Conservation (phyloP, 2,797 vertebrate genomes). For the Sebastes matsubarae region DNA sequence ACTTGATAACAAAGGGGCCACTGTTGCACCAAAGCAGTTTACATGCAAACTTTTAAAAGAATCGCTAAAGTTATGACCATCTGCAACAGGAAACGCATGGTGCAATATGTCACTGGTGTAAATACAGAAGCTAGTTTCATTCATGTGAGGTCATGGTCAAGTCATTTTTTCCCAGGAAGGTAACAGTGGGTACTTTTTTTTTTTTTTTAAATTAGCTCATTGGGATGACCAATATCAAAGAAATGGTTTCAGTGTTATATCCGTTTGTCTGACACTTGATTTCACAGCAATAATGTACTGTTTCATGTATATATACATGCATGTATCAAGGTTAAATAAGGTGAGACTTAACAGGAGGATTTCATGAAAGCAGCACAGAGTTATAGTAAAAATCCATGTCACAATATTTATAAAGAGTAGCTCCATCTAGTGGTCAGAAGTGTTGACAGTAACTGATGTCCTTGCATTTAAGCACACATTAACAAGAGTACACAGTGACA, state of each 20-base stretch:
- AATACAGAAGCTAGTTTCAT: slow-evolving; percentile 21
- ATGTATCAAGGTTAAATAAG: slow-evolving; percentile 4
- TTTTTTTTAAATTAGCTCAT: background rate
- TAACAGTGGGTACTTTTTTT: slow-evolving; percentile 10
- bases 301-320: slow-evolving; percentile 27
- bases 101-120: slow-evolving; percentile 39
- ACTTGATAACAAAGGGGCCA: slow-evolving; percentile 26
- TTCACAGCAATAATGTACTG: slow-evolving; percentile 41
- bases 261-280: slow-evolving; percentile 23
- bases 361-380: background rate
- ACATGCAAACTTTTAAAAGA: background rate
- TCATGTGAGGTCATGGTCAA: background rate
- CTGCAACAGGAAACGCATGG: slow-evolving; percentile 17
- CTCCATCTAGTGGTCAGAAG: slow-evolving; percentile 68
- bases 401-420: slow-evolving; percentile 27
- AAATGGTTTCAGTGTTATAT: slow-evolving; percentile 3
- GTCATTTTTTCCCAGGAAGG: background rate
- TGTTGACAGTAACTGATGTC: background rate
- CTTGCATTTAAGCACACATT: background rate
- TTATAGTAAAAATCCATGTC: background rate
- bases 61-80: background rate
- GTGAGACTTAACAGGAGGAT: background rate
- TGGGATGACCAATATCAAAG: slow-evolving; percentile 1
- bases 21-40: slow-evolving; percentile 21
- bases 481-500: background rate